Conservation (phyloP, 2,113 vertebrate species). For the Grammomys surdaster region DNA sequence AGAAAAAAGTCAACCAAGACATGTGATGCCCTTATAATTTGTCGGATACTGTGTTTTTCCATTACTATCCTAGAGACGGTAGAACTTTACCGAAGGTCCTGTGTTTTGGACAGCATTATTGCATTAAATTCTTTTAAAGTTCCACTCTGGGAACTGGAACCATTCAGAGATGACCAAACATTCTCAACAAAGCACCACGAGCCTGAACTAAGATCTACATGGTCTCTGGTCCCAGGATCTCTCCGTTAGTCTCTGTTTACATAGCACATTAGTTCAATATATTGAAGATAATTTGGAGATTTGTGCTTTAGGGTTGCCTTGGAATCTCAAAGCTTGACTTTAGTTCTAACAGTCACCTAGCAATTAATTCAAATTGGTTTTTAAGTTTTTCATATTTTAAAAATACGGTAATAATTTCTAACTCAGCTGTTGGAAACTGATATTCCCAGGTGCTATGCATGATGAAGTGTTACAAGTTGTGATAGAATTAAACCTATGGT, state of each 20-base stretch:
- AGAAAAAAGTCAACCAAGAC: background rate
- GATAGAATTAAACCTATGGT: background rate
- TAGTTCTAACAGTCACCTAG: background rate
- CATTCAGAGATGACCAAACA: background rate
- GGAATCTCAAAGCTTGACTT: background rate
- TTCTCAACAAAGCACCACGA: background rate
- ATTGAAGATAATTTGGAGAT: background rate
- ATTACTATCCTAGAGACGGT: background rate
- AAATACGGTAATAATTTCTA: background rate
- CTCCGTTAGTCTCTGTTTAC: background rate
- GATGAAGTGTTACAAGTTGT: background rate
- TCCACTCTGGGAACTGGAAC: background rate
- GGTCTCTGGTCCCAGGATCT: background rate
- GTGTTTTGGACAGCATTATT: background rate
- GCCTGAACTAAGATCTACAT: background rate
- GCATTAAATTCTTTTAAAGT: background rate
- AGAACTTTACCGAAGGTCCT: background rate
- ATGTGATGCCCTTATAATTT: background rate
- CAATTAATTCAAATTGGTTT: background rate
- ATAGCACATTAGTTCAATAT: background rate
- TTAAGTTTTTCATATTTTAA: background rate
- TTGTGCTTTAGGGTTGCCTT: background rate
- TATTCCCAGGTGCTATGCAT: background rate
- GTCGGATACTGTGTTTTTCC: background rate
- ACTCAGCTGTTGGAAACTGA: background rate